Base-by-base conservation (phyloP, 1,140 invertebrate genomes). In the Brachionus paranguensis region DNA sequence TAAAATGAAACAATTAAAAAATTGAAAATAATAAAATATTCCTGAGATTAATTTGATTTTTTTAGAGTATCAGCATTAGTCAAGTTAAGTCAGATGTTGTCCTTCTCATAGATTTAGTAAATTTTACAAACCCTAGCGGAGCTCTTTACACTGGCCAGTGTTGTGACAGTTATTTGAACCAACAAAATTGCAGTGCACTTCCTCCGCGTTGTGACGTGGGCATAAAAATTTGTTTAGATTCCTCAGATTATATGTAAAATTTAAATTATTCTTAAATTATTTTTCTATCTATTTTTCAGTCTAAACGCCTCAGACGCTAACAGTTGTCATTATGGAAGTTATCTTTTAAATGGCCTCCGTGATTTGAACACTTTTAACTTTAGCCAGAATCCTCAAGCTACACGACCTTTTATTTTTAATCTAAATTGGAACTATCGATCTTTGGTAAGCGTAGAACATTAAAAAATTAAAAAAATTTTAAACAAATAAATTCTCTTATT, bases 201-300 rank as follows among this genome's bases (percentile, higher is more conserved):
- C 78, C 78, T 7, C 53, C 50, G 10, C 7, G 78, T 37, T 81
- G 78, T 14, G 78, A 81, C 27, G 78, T 81, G 12, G 64, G 55
- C 3, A 60, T 81, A 8, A 81, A 81, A 68, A 81, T 81, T 41
- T 81, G 78, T 14, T 20, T 81, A 41, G 78, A 81, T 45, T 68
- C 53, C 20, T 37, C 78, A 14, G 78, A 81, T 29, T 41, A 47
- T 45, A 17, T 68, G 78, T 81, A 81, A 81, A 6, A 24, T 64
- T 17, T 33, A 8, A n/a, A 10, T 43, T n/a, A 11, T 53, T 37
- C 7, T 7, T 10, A 17, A 43, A 10, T 43, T 43, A 3, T 33
- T 27, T 55, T 53, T 53, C 6, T 55, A 33, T 17, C 41, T 11
- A 8, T 64, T 64, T 11, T 20, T 37, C 0, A 68, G 50, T 33